These are phyloP conservation scores for Eristalinus aeneus DNA, from an alignment of 2,888 invertebrate genomes.

Conservation along the genomic window DNA sequence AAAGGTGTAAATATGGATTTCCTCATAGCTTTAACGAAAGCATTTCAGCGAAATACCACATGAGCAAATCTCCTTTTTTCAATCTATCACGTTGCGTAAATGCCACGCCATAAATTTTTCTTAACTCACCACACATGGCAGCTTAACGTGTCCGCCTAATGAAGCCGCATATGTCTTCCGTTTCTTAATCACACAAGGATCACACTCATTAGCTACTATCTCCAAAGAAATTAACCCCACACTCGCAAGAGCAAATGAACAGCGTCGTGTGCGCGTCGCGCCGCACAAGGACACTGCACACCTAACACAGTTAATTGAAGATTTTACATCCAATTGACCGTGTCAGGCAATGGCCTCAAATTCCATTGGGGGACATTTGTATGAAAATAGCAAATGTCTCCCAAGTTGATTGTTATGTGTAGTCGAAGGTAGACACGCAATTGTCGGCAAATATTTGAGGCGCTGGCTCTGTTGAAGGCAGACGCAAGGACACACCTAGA, in stretches of 20 bases:
- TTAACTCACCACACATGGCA: background rate
- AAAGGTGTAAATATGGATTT: too few relatives aligned
- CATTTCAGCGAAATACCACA: background rate
- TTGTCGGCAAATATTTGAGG: conserved; percentile 21
- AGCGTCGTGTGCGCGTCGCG: background rate
- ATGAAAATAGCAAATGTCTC: background rate
- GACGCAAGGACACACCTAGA: conserved; percentile 24
- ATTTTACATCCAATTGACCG: conserved; percentile 22
- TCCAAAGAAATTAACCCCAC: conserved; percentile 19
- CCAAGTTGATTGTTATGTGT: conserved; percentile 20
- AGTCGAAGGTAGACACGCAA: conserved; percentile 20
- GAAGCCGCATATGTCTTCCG: conserved; percentile 6
- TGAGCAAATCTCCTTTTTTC: background rate
- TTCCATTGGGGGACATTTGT: conserved; percentile 4
- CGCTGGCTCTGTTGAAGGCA: conserved; percentile 22
- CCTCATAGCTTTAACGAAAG: too few relatives aligned
- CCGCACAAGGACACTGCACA: conserved; percentile 3
- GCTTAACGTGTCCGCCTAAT: background rate
- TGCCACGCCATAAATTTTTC: background rate
- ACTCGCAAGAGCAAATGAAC: conserved; percentile 11
- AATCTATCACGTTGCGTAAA: background rate
- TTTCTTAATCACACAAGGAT: background rate
- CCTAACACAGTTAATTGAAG: conserved; percentile 2
- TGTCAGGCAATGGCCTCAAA: background rate
- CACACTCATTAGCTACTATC: conserved; percentile 13